phyloP scores from a whole-genome alignment of 2,113 vertebrate species.

The Otocyon megalotis region DNA sequence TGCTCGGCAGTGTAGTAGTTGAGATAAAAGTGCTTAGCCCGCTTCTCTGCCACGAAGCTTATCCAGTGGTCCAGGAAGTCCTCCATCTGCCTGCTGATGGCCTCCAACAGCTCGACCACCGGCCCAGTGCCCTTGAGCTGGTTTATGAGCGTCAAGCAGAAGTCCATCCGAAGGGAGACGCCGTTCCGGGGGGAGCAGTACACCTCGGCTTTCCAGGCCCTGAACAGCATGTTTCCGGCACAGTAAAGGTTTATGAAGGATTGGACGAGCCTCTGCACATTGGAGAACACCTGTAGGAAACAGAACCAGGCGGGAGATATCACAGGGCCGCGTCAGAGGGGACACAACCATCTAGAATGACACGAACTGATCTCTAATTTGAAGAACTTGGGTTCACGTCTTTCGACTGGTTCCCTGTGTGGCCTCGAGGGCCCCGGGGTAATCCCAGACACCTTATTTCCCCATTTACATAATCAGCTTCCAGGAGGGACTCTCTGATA shows the following conservation, averaged over 20 bases:
- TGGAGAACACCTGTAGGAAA: slow-evolving; percentile 90
- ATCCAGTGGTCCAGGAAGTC: slow-evolving; percentile 91
- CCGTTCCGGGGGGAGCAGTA: slow-evolving; percentile 83
- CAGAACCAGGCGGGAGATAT: accelerated
- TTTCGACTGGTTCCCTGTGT: accelerated
- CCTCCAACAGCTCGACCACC: slow-evolving; percentile 87
- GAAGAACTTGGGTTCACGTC: accelerated
- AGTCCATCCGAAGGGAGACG: slow-evolving; percentile 89
- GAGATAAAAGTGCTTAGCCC: slow-evolving; percentile 91
- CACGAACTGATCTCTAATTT: accelerated
- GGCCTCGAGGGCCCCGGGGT: accelerated
- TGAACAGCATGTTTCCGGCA: slow-evolving; percentile 95
- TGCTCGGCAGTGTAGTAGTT: slow-evolving; percentile 97
- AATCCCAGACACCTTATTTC: no score
- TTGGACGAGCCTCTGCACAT: slow-evolving; percentile 91
- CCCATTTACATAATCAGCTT: accelerated
- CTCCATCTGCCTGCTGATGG: slow-evolving; percentile 94
- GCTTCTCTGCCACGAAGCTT: slow-evolving; percentile 89
- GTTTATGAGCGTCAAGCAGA: slow-evolving; percentile 82
- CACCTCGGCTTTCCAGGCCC: slow-evolving; percentile 90
- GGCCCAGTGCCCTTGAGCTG: slow-evolving; percentile 86
- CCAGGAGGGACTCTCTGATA: no score
- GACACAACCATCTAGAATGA: accelerated
- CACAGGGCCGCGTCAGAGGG: accelerated
- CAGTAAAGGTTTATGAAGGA: slow-evolving; percentile 93